Evolutionary conservation across 2,113 vertebrate species (phyloP), one percentile per base, ranked within the genome.

Genomic region (Aegypius monachus): DNA sequence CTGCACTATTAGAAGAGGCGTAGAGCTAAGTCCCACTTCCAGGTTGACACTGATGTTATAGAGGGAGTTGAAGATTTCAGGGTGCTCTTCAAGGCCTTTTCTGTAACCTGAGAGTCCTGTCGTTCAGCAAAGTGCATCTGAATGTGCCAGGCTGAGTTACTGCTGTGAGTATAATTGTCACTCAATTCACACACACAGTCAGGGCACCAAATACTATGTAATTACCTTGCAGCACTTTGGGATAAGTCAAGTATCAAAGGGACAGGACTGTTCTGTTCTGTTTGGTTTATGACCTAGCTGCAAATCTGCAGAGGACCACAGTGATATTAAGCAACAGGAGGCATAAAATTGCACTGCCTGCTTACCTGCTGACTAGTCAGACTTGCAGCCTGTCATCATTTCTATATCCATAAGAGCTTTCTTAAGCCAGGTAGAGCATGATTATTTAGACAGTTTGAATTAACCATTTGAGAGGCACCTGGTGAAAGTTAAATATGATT

Each of bases 401-500:
- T 86, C 55, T 91, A 5, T 90, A 81, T 63, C 50, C 21, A 7
- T 40, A 82, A 90, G 42, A 84, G 66, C 56, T 82, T 88, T 90
- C 66, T 83, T 65, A 89, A 81, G 68, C 72, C 43, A 81, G 75
- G 40, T 78, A 94, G 71, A 93, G 47, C 36, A 38, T 5, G 4
- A 77, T 87, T 92, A 72, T 81, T 90, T 95, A 85, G 36, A 16
- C 77, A 80, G 95, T 95, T 95, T 59, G 47, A 96, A 93, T 84
- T 89, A 95, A 93, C 32, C 6, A 25, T 82, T 91, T 81, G 55
- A 91, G 63, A 88, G 92, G 73, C 90, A 94, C 52, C 67, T 93
- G 67, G 73, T 96, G 43, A 65, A 96, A 86, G 55, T 88, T 91
- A 77, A 82, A 40, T 89, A 55, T 72, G 13, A 97, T 92, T 95